Evolutionary conservation across 1,140 invertebrate species (phyloP).

Genomic region (Mactra quadrangularis): DNA sequence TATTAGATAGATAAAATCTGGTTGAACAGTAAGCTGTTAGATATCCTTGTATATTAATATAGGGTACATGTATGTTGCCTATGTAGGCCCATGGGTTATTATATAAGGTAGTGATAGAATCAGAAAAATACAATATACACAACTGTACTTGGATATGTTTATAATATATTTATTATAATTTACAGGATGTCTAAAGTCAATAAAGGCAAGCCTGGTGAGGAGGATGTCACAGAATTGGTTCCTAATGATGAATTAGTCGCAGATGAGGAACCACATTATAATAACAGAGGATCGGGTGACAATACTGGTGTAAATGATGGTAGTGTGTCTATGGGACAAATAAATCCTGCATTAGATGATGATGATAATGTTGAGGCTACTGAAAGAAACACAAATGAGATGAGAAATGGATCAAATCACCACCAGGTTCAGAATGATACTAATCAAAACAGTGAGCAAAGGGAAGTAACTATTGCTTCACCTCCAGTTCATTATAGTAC

Average conservation of each 20-base stretch:
- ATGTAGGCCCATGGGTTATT: too few relatives aligned
- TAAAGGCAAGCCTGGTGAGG: slow-evolving; percentile 8
- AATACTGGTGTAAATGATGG: neutral
- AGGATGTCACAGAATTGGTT: slow-evolving; percentile 42
- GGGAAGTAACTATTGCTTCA: neutral
- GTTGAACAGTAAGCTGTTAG: too few relatives aligned
- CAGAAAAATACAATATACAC: too few relatives aligned
- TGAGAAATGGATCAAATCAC: neutral
- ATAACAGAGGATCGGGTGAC: neutral
- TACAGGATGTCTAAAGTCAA: slow-evolving; percentile 29
- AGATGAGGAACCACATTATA: slow-evolving; percentile 54
- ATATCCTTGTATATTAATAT: too few relatives aligned
- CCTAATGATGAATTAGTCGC: slow-evolving; percentile 39
- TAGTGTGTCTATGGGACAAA: neutral
- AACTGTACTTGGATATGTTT: too few relatives aligned
- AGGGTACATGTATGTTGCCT: too few relatives aligned
- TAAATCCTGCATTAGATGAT: slow-evolving; percentile 14
- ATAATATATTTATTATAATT: neutral
- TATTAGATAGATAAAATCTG: too few relatives aligned
- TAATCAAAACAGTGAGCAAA: neutral
- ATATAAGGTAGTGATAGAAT: too few relatives aligned
- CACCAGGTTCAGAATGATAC: neutral
- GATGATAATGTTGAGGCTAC: too few relatives aligned
- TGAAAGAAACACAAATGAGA: too few relatives aligned
- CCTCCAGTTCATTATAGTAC: slow-evolving; percentile 61